A percentile compares a stretch with the other conserved stretches of the same genome.
Evolutionary conservation across 2,888 invertebrate species (phyloP).

Genomic region (Chrysopilus asiliformis): DNA sequence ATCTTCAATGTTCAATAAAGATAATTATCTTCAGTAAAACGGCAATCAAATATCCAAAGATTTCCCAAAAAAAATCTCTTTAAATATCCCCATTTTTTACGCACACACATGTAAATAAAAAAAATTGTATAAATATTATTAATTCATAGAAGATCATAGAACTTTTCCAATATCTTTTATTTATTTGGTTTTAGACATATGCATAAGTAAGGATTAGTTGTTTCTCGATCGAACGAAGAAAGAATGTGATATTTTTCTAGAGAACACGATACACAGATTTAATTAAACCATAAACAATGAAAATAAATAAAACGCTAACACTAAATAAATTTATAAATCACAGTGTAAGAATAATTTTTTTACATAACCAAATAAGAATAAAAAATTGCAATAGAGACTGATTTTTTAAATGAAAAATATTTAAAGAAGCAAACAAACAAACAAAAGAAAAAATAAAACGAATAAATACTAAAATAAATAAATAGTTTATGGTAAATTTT

Average conservation of each 20-base stretch:
- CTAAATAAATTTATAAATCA: constrained; percentile 12
- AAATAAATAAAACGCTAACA: constrained; percentile 12
- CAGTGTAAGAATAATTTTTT: constrained; percentile 12
- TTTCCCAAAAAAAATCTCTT: too few species aligned
- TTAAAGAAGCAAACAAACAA: constrained; percentile 1
- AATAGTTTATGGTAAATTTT: background rate
- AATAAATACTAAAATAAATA: background rate
- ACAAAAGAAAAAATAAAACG: constrained; percentile 2
- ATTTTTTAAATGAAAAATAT: constrained; percentile 20
- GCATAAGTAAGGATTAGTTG: constrained; percentile 13
- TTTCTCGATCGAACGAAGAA: constrained; percentile 38
- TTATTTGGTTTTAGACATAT: constrained; percentile 7
- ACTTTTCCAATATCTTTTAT: too few species aligned
- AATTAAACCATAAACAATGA: constrained; percentile 5
- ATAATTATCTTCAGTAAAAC: too few species aligned
- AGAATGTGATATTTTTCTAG: constrained; percentile 38
- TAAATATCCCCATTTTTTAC: too few species aligned
- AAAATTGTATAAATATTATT: too few species aligned
- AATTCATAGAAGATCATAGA: too few species aligned
- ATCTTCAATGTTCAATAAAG: too few species aligned
- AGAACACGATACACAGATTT: constrained; percentile 9
- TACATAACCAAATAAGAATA: constrained; percentile 9
- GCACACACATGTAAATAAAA: too few species aligned
- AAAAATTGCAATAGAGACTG: constrained; percentile 35
- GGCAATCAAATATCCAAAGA: too few species aligned